phyloP scores from a whole-genome alignment of 2,797 vertebrate genomes.

The Psittacula derbiana region DNA sequence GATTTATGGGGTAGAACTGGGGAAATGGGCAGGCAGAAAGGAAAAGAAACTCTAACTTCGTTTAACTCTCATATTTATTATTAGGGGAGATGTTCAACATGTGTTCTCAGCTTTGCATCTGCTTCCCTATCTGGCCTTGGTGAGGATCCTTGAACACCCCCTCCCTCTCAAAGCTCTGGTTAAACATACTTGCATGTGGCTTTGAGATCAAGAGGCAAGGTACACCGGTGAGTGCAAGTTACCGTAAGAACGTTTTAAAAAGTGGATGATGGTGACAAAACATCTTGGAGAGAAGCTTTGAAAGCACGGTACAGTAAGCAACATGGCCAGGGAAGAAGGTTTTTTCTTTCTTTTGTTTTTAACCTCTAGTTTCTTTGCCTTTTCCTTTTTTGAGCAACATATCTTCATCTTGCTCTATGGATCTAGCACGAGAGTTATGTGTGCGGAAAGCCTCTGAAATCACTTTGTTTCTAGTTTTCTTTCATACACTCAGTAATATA shows the following conservation, averaged over 20 bases:
- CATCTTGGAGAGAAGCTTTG: not conserved
- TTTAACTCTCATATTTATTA: not conserved
- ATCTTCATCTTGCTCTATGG: not conserved
- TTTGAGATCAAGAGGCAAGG: not conserved
- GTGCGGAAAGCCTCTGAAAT: slow-evolving; percentile 24
- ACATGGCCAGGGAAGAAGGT: not conserved
- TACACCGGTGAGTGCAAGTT: not conserved
- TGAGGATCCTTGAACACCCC: not conserved
- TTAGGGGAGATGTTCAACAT: not conserved
- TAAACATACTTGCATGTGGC: not conserved
- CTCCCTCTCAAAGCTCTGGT: not conserved
- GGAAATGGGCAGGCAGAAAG: not conserved
- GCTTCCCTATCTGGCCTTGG: not conserved
- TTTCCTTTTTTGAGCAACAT: not conserved
- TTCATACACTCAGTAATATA: not conserved
- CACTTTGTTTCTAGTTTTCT: slow-evolving; percentile 51
- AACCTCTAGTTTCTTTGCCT: not conserved
- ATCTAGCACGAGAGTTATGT: slow-evolving; percentile 15
- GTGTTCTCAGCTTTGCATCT: not conserved
- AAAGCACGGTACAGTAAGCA: not conserved
- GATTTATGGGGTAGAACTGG: not conserved
- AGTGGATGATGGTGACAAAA: not conserved
- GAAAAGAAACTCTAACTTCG: not conserved
- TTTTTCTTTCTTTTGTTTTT: not conserved
- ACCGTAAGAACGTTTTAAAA: not conserved